phyloP scores from a whole-genome alignment of 2,113 vertebrate species.

The Perccottus glenii region DNA sequence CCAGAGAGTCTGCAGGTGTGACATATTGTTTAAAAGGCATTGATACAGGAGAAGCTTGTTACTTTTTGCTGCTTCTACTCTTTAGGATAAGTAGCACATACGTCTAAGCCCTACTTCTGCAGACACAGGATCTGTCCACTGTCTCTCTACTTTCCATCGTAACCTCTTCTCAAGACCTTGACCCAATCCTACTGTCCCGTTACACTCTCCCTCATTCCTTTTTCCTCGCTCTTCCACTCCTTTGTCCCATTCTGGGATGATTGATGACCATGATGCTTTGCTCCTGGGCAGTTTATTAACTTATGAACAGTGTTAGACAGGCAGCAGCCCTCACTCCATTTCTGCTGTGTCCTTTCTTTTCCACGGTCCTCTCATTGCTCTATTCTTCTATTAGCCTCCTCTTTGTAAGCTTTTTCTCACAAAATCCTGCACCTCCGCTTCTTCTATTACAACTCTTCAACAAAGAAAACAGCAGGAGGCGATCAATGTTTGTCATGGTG shows the following conservation, averaged over 20 bases:
- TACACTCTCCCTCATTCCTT: background rate
- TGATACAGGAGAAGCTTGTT: too few relatives aligned
- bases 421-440: background rate
- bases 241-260: constrained; percentile 61
- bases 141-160: background rate
- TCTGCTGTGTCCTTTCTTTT: constrained; percentile 22
- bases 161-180: constrained; percentile 45
- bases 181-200: constrained; percentile 40
- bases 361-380: background rate
- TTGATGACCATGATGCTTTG: constrained; percentile 68
- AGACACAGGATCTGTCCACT: constrained; percentile 22
- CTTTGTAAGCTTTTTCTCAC: background rate
- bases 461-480: constrained; percentile 13
- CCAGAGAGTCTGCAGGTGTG: background rate
- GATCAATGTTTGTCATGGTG: constrained; percentile 36
- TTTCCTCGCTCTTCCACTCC: constrained; percentile 26
- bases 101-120: background rate
- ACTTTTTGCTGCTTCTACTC: too few relatives aligned
- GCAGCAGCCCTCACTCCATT: constrained; percentile 24
- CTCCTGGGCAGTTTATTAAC: constrained; percentile 70
- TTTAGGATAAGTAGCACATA: too few relatives aligned
- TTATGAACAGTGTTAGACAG: constrained; percentile 45
- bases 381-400: background rate
- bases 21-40: too few relatives aligned
- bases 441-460: background rate